Evolutionary conservation across 2,888 invertebrate species (phyloP), one percentile per base, ranked within the genome.

Genomic region (Sturmia bella): DNA sequence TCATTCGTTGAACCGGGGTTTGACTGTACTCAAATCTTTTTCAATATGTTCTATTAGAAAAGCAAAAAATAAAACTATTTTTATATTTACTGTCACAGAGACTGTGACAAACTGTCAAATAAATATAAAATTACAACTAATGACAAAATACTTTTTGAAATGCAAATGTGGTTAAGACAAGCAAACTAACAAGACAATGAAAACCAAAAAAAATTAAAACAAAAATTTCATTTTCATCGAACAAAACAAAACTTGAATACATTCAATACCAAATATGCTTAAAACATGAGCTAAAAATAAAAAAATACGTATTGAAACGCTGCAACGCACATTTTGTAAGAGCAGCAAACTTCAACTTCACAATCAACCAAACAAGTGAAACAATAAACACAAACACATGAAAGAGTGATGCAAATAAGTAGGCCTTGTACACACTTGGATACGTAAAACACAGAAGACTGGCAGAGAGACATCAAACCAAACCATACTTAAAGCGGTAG

Each of bases 141-240:
- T 86, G 86, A 85, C 85, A 85, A 86, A 86, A 86, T 79, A 84
- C 84, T 85, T 85, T 83, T 85, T 83, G 84, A 84, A 84, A 85
- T 85, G 85, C 84, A 86, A 85, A 85, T 84, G 85, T 78, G 83
- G 83, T 83, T 76, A 63, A 78, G 78, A 80, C 84, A 83, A 73
- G 84, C 84, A 69, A 84, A 78, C 50, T 50, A 80, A 54, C 19
- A 52, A 59, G 39, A 59, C 27, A 68, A 41, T 41, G 57, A 70
- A 63, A 52, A 59, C 21, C 39, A 66, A 43, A 70, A 48, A 24
- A 39, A 61, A 52, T 17, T 37, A n/a, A 41, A 66, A 50, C 3
- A 11, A 64, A 37, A 72, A 64, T 19, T 21, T 45, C 13, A 5
- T 43, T 37, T 27, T 21, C 64, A 11, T 13, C n/a, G 57, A 13